These are phyloP conservation scores for Heterodera filipjevi DNA, from an alignment of 2,888 invertebrate species.

Conservation along the genomic window DNA sequence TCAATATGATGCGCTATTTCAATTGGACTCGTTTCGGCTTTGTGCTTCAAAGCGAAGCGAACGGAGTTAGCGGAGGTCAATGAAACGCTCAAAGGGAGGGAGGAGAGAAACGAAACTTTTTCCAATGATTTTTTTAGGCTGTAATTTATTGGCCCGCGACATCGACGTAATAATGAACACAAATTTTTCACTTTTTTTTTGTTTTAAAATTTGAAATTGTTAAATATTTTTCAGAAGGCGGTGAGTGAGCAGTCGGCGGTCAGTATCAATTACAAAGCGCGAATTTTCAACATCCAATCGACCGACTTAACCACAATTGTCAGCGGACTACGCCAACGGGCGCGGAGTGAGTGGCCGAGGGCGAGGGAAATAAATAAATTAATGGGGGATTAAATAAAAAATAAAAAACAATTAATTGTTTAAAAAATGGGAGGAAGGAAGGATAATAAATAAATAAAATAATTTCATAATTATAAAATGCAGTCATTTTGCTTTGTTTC, in stretches of 20 bases:
- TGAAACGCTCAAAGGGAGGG: background rate
- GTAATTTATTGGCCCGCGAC: constrained; percentile 18
- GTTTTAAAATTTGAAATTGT: background rate
- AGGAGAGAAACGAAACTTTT: background rate
- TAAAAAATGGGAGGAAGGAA: background rate
- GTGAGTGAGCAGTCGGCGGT: constrained; percentile 30
- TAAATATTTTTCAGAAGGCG: background rate
- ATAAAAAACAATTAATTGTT: constrained; percentile 14
- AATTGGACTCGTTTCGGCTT: constrained; percentile 41
- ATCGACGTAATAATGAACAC: background rate
- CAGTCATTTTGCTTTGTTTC: constrained; percentile 46
- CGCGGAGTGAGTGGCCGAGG: constrained; percentile 31
- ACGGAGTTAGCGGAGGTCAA: constrained; percentile 36
- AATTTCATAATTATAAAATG: background rate
- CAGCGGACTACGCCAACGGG: constrained; percentile 32
- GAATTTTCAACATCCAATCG: constrained; percentile 8
- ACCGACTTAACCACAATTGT: constrained; percentile 39
- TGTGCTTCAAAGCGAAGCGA: constrained; percentile 35
- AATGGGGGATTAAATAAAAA: background rate
- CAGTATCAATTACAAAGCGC: constrained; percentile 29
- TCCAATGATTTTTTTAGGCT: constrained; percentile 35
- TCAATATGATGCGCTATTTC: constrained; percentile 37
- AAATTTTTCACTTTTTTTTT: background rate
- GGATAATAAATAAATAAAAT: no score
- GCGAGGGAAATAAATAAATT: background rate